Percentiles rank a stretch among this genome's conserved stretches.
Evolutionary conservation across 2,797 vertebrate species (phyloP).

Genomic region (Periophthalmus magnuspinnatus): DNA sequence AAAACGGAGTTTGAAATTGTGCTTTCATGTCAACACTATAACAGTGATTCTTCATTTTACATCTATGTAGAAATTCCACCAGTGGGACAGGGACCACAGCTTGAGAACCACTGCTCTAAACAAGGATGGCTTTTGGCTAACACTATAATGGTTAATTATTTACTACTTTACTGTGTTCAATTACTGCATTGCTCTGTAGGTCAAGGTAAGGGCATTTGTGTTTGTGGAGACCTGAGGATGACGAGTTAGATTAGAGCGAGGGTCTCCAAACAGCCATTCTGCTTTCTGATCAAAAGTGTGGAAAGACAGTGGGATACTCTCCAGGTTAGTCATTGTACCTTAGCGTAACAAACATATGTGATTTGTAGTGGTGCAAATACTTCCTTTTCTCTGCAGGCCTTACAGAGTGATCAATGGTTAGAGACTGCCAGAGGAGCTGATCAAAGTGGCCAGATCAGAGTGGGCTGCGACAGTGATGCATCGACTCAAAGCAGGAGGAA

Average conservation of each 20-base stretch:
- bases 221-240: conserved; percentile 21
- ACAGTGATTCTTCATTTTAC: background rate
- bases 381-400: conserved; percentile 24
- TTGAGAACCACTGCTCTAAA: background rate
- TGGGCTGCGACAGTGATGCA: conserved; percentile 25
- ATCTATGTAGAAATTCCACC: background rate
- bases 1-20: background rate
- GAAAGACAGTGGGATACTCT: conserved; percentile 36
- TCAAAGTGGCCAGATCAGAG: conserved; percentile 31
- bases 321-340: conserved; percentile 57
- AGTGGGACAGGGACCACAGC: background rate
- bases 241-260: conserved; percentile 47
- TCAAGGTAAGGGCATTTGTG: conserved; percentile 33
- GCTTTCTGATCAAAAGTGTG: conserved; percentile 45
- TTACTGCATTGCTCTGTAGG: conserved; percentile 14
- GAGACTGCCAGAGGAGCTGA: conserved; percentile 16
- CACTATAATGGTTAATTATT: conserved; percentile 25
- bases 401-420: conserved; percentile 44
- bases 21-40: background rate
- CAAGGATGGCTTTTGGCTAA: background rate
- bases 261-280: conserved; percentile 40
- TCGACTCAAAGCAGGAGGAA: conserved; percentile 36
- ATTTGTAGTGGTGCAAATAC: conserved; percentile 40
- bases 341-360: conserved; percentile 28
- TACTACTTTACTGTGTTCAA: conserved; percentile 16